A percentile compares a stretch with the other conserved stretches of the same genome.
Evolutionary conservation across 2,888 invertebrate genomes (phyloP).

Genomic region (Amphiduros pacificus): DNA sequence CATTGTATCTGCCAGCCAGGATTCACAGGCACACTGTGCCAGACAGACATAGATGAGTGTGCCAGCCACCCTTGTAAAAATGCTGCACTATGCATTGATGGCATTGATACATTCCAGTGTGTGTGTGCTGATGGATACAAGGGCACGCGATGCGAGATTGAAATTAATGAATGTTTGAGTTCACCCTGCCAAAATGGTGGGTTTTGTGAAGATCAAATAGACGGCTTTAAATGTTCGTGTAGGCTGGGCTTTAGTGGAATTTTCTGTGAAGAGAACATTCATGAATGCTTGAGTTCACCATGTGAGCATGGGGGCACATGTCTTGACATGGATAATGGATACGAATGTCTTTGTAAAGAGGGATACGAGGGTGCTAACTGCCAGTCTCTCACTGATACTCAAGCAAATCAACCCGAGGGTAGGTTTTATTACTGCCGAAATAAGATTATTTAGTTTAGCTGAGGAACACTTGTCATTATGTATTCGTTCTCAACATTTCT

Average conservation of each 20-base stretch:
- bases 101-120: constrained; percentile 63
- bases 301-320: constrained; percentile 27
- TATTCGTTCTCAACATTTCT: too few species aligned
- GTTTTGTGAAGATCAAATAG: constrained; percentile 63
- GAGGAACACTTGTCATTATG: too few species aligned
- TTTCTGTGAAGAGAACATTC: not conserved
- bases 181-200: constrained; percentile 56
- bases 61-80: not conserved
- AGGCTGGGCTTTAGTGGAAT: not conserved
- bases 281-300: too few species aligned
- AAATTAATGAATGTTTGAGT: not conserved
- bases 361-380: constrained; percentile 26
- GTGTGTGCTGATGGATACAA: constrained; percentile 78
- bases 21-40: constrained; percentile 1
- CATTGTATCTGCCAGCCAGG: not conserved
- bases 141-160: constrained; percentile 73
- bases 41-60: not conserved
- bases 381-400: too few species aligned
- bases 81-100: not conserved
- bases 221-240: constrained; percentile 19
- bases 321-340: constrained; percentile 21
- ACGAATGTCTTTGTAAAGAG: constrained; percentile 22
- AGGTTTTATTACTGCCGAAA: too few species aligned
- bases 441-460: too few species aligned
- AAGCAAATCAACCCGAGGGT: too few species aligned